Percentiles rank a stretch among this genome's conserved stretches.
phyloP scores from a whole-genome alignment of 2,113 vertebrate genomes.

The Lepus timidus region DNA sequence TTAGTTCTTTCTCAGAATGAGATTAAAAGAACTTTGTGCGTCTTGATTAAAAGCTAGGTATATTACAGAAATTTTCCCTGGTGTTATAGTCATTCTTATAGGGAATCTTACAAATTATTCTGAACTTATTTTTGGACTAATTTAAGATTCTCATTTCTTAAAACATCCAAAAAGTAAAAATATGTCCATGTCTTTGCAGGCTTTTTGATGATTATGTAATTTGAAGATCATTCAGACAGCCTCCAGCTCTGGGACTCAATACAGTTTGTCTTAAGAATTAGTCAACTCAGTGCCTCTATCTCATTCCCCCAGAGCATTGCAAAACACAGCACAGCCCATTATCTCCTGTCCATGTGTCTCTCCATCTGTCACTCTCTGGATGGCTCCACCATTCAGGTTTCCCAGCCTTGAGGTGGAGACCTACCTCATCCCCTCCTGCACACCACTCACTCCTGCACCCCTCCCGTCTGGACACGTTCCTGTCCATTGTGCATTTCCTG shows the following conservation, averaged over 20 bases:
- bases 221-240: background rate
- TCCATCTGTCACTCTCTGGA: no score
- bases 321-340: no score
- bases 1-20: background rate
- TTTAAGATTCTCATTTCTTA: slow-evolving; percentile 42
- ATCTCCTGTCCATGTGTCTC: background rate
- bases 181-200: background rate
- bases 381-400: fast-evolving
- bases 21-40: background rate
- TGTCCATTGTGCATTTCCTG: background rate
- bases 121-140: background rate
- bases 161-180: background rate
- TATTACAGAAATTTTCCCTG: background rate
- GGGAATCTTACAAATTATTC: background rate
- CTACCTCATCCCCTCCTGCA: no score
- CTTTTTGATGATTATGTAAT: background rate
- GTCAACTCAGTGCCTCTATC: no score
- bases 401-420: background rate
- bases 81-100: background rate
- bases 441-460: no score
- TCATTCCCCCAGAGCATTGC: background rate
- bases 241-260: background rate
- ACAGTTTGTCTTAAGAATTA: background rate
- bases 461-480: no score
- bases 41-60: background rate